These are phyloP conservation scores for Coleophora flavipennella DNA, from an alignment of 2,888 invertebrate genomes.

Conservation along the genomic window DNA sequence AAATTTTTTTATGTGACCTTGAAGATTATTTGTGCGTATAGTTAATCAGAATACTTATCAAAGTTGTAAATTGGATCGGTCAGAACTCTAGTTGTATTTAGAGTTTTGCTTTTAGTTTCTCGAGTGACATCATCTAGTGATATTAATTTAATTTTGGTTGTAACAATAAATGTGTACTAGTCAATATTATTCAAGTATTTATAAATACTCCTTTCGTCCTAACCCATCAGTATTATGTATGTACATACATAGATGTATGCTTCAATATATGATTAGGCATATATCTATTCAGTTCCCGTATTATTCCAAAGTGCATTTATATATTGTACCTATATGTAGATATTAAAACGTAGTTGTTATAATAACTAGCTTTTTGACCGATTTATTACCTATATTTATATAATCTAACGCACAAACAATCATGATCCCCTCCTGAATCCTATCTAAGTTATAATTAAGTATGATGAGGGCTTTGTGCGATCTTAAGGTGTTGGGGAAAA, in stretches of 20 bases:
- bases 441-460: slow-evolving; percentile 5
- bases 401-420: slow-evolving; percentile 59
- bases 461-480: no score
- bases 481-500: background rate
- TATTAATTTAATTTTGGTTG: slow-evolving; percentile 65
- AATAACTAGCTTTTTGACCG: slow-evolving; percentile 67
- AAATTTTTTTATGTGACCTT: slow-evolving; percentile 61
- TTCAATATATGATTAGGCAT: slow-evolving; percentile 29
- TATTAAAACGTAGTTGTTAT: slow-evolving; percentile 42
- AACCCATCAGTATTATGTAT: slow-evolving; percentile 38
- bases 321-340: slow-evolving; percentile 42
- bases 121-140: slow-evolving; percentile 70
- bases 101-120: slow-evolving; percentile 40
- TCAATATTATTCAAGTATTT: slow-evolving; percentile 50
- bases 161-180: slow-evolving; percentile 62
- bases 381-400: slow-evolving; percentile 54
- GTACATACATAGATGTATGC: slow-evolving; percentile 25
- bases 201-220: slow-evolving; percentile 38
- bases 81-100: slow-evolving; percentile 55
- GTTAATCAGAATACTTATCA: slow-evolving; percentile 15
- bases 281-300: slow-evolving; percentile 27
- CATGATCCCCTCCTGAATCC: slow-evolving; percentile 33
- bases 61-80: slow-evolving; percentile 42
- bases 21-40: slow-evolving; percentile 56
- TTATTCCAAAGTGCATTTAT: slow-evolving; percentile 32